Conservation (phyloP, 2,113 vertebrate species). For the Struthio camelus region DNA sequence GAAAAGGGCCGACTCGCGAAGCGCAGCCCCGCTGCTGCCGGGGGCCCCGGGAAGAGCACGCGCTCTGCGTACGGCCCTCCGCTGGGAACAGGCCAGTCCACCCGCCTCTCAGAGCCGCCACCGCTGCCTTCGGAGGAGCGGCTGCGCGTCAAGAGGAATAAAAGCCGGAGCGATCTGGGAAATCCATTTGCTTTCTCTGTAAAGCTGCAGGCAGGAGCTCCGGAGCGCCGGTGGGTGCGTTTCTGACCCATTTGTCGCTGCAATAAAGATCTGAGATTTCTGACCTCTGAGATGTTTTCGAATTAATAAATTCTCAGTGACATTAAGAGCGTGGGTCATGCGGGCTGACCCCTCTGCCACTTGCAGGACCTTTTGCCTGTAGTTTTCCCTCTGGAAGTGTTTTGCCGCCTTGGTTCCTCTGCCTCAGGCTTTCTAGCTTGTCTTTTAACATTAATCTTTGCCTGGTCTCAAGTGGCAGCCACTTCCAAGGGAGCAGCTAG, state of each 20-base stretch:
- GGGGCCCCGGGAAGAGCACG: background rate
- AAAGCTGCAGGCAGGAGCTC: background rate
- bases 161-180: background rate
- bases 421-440: accelerated
- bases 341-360: background rate
- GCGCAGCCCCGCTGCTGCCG: too few species aligned
- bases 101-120: background rate
- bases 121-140: background rate
- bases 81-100: background rate
- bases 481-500: accelerated
- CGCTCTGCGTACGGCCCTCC: accelerated
- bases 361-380: background rate
- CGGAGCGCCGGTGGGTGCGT: background rate
- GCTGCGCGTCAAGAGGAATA: background rate
- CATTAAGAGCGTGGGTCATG: background rate
- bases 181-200: background rate
- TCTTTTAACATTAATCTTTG: background rate
- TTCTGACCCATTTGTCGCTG: conserved; percentile 14
- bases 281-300: background rate
- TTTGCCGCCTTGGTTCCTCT: background rate
- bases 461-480: background rate
- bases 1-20: too few species aligned
- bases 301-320: background rate
- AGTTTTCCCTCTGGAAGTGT: background rate
- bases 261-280: conserved; percentile 49